Evolutionary conservation across 1,140 invertebrate species (phyloP), one percentile per base, ranked within the genome.

Genomic region (Idris sp.): DNA sequence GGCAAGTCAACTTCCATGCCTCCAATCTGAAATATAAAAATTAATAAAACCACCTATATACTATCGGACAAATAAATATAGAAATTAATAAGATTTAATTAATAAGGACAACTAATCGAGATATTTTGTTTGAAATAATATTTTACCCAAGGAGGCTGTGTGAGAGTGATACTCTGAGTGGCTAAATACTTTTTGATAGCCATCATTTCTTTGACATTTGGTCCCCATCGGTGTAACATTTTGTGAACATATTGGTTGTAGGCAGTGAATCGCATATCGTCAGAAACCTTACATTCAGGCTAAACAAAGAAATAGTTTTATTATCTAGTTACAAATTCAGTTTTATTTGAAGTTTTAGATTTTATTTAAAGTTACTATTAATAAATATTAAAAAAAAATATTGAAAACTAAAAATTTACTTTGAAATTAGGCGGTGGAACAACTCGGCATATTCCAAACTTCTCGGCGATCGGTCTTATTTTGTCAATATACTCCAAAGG

Each of bases 201-300:
- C 80, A 92, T 92, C 81, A 96, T 90, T 84, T 97, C 94, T 67
- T 93, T 92, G 0, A 94, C 92, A 83, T 95, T 96, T 0, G 95
- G 93, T 0, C 96, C 96, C 95, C 96, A 98, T 2, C 96, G 90
- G 73, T 93, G 90, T 65, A 94, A 90, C 92, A 98, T 93, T 74
- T 95, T 95, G 79, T 97, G 93, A 13, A 97, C 91, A 76, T 97
- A 97, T 79, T 98, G 97, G 85, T 97, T 96, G 49, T 96, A 94
- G 0, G 94, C 94, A 0, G 93, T 95, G 79, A 98, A 98, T 44
- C 93, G 87, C 91, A 96, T 94, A 78, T 93, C 93, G 79, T 94
- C 94, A 26, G 91, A 91, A 0, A 97, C 92, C 80, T 94, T 93
- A 80, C 96, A 97, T 78, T 96, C 93, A 0, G 96, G 94, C 89